These are phyloP conservation scores for Haliclona indistincta DNA, from an alignment of 37 sponge, comb jelly and placozoan species.

Conservation along the genomic window DNA sequence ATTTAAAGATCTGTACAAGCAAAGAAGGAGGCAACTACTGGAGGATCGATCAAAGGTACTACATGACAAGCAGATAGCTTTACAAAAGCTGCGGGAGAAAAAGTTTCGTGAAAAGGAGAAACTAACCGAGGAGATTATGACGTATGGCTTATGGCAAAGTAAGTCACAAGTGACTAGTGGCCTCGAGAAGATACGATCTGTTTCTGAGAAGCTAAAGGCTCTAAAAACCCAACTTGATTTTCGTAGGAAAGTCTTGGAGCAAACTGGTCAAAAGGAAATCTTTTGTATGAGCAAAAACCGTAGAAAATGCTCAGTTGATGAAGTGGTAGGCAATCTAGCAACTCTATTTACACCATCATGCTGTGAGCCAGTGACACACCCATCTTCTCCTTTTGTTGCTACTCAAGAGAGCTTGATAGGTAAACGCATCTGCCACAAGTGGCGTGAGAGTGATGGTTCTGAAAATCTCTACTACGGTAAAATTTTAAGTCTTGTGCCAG, in stretches of 20 bases:
- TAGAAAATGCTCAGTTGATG: too few relatives aligned
- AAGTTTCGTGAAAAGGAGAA: conserved; percentile 9
- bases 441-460: background rate
- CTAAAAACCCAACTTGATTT: background rate
- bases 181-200: background rate
- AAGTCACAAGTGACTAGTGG: background rate
- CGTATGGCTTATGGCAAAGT: background rate
- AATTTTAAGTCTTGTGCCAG: conserved; percentile 17
- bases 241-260: conserved; percentile 3
- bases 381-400: too few relatives aligned
- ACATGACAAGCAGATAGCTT: background rate
- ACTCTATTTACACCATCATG: too few relatives aligned
- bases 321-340: too few relatives aligned
- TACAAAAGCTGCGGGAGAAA: background rate
- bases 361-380: too few relatives aligned
- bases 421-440: conserved; percentile 5
- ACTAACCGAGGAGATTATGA: background rate
- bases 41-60: background rate
- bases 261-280: too few relatives aligned
- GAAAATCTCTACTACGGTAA: background rate
- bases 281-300: too few relatives aligned
- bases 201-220: too few relatives aligned
- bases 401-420: too few relatives aligned
- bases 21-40: background rate
- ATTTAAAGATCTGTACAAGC: too few relatives aligned